Evolutionary conservation across 2,797 vertebrate species (phyloP), one percentile per base, ranked within the genome.

Genomic region (Brotula barbata): DNA sequence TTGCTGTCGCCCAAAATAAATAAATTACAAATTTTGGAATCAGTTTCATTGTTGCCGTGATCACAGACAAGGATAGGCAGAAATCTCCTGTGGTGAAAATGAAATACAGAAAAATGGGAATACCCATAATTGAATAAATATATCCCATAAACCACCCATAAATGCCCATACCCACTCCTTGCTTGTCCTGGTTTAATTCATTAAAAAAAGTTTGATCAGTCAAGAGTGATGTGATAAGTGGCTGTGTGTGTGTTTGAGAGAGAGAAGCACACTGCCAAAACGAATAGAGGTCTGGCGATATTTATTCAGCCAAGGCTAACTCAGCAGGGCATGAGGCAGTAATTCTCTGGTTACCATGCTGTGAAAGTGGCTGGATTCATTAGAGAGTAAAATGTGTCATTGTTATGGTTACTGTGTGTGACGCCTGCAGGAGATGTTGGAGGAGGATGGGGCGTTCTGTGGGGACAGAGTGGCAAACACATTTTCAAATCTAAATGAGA

Each of bases 351-450:
- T 52, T 58, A 3, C 28, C 11, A 39, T 56, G 34, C 57, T n/a
- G 33, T 53, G 48, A 22, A 6, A 36, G 66, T 65, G 69, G 58
- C 48, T 8, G 44, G 40, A 15, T 64, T 51, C 33, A 46, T 37
- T 7, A 17, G 57, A 59, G 49, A 58, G 52, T 31, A 61, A 59
- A 50, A 65, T 85, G 81, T 84, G 67, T 86, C 52, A 31, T 25
- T 86, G 74, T 77, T 83, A 58, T 72, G 57, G 39, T 67, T 53
- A 55, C 68, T 63, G 33, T 66, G 53, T 50, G 49, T 56, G 63
- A 57, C 34, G 59, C 36, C 47, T 57, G 73, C 31, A 62, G 56
- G 68, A 47, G 61, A 57, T 66, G 58, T 34, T 21, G 3, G 10
- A 15, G 11, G 19, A 16, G 20, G 14, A 49, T 6, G 1, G 0